Conservation (phyloP, 2,888 invertebrate genomes). For the Hybos culiciformis region DNA sequence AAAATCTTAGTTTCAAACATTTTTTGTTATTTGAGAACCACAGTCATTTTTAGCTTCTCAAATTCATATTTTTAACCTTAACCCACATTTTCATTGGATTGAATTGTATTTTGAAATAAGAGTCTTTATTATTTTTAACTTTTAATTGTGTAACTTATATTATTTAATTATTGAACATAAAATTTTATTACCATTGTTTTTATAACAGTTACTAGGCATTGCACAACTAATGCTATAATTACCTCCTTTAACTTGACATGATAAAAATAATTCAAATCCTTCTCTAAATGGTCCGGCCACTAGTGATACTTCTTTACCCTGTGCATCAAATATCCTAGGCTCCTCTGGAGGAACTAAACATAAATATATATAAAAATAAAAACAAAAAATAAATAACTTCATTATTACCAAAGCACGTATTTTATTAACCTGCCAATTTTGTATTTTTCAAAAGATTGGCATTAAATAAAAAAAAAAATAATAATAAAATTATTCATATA, state of each 20-base stretch:
- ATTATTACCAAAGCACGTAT: too few species aligned
- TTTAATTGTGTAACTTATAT: too few species aligned
- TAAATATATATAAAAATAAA: background rate
- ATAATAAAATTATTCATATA: constrained; percentile 5
- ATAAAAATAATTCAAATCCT: constrained; percentile 67
- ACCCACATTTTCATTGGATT: too few species aligned
- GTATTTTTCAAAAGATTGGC: background rate
- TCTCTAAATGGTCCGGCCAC: constrained; percentile 76
- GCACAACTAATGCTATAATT: too few species aligned
- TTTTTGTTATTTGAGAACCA: too few species aligned
- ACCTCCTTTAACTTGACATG: constrained; percentile 81
- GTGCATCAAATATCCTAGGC: constrained; percentile 70
- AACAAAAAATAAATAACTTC: background rate
- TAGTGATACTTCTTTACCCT: constrained; percentile 64
- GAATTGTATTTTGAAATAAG: too few species aligned
- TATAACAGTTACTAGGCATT: too few species aligned
- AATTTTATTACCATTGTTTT: too few species aligned
- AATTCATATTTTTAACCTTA: too few species aligned
- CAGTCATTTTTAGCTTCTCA: too few species aligned
- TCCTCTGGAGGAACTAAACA: constrained; percentile 60
- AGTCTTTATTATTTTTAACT: background rate
- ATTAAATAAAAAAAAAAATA: background rate
- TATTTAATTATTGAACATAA: background rate
- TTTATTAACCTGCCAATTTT: too few species aligned
- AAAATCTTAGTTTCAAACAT: too few species aligned